These are phyloP conservation scores for Sialia sialis DNA, from an alignment of 2,113 vertebrate genomes.

Conservation along the genomic window DNA sequence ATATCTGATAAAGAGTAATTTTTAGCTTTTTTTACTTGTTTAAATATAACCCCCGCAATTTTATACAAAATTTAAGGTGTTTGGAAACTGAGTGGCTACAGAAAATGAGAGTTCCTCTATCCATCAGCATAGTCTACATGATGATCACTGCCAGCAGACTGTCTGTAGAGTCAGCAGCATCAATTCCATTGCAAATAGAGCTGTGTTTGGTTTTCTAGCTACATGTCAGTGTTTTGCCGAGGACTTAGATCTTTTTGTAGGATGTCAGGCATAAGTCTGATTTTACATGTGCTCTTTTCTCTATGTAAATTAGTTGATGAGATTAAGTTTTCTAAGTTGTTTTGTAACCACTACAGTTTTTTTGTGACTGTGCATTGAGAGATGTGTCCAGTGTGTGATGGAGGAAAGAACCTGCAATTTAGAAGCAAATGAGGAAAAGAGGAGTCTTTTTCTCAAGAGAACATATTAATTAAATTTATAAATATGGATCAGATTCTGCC, in stretches of 20 bases:
- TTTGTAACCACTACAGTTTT: neutral
- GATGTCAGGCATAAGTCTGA: neutral
- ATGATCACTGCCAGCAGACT: neutral
- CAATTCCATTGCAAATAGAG: neutral
- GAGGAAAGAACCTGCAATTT: neutral
- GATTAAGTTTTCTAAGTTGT: neutral
- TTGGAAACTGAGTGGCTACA: neutral
- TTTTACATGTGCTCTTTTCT: neutral
- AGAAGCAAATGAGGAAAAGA: neutral
- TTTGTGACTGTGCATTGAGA: neutral
- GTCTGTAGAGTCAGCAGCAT: neutral
- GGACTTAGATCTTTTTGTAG: neutral
- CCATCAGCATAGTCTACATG: neutral
- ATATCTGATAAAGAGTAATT: slow-evolving; percentile 35
- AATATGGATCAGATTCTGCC: neutral
- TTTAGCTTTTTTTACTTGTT: slow-evolving; percentile 36
- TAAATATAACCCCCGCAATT: neutral
- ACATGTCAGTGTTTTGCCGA: slow-evolving; percentile 56
- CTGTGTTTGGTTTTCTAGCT: slow-evolving; percentile 45
- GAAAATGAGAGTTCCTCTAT: neutral
- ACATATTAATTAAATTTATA: neutral
- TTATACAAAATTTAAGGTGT: neutral
- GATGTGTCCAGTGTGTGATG: neutral
- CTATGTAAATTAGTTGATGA: neutral
- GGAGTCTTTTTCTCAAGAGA: neutral